Conservation (phyloP, 2,888 invertebrate species). For the Antitype chi region DNA sequence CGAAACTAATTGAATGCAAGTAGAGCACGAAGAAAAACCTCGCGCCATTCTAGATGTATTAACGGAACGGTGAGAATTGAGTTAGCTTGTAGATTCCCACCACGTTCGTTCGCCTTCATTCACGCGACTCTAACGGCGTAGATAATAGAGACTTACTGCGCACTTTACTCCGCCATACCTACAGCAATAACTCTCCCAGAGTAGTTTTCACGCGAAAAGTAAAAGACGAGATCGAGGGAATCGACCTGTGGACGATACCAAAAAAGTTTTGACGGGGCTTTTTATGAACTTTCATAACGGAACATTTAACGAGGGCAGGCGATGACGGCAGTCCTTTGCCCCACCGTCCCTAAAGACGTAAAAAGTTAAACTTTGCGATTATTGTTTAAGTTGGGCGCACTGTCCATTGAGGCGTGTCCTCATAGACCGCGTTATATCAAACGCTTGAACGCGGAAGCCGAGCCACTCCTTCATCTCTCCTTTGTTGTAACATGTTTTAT, state of each 20-base stretch:
- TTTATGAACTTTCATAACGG: conserved; percentile 71
- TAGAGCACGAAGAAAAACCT: conserved; percentile 70
- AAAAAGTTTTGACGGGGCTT: conserved; percentile 72
- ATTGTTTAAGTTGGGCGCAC: conserved; percentile 67
- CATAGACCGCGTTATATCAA: conserved; percentile 60
- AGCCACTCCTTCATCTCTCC: conserved; percentile 46
- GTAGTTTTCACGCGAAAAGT: conserved; percentile 83
- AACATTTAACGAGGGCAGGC: conserved; percentile 71
- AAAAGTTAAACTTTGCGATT: conserved; percentile 69
- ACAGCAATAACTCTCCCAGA: conserved; percentile 85
- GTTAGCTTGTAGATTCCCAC: conserved; percentile 85
- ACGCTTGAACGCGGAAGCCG: conserved; percentile 50
- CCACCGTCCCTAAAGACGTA: conserved; percentile 63
- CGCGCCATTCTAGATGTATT: conserved; percentile 71
- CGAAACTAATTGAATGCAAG: conserved; percentile 73
- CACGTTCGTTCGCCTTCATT: conserved; percentile 88
- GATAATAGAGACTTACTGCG: conserved; percentile 90
- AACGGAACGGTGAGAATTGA: conserved; percentile 79
- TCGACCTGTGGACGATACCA: conserved; percentile 74
- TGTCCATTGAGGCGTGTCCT: conserved; percentile 63
- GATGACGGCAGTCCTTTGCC: conserved; percentile 57
- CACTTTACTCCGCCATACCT: conserved; percentile 88
- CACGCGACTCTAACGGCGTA: conserved; percentile 89
- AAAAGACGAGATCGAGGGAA: conserved; percentile 72
- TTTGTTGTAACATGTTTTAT: conserved; percentile 58